Evolutionary conservation across 2,113 vertebrate species (phyloP).

Genomic region (Pionites leucogaster): DNA sequence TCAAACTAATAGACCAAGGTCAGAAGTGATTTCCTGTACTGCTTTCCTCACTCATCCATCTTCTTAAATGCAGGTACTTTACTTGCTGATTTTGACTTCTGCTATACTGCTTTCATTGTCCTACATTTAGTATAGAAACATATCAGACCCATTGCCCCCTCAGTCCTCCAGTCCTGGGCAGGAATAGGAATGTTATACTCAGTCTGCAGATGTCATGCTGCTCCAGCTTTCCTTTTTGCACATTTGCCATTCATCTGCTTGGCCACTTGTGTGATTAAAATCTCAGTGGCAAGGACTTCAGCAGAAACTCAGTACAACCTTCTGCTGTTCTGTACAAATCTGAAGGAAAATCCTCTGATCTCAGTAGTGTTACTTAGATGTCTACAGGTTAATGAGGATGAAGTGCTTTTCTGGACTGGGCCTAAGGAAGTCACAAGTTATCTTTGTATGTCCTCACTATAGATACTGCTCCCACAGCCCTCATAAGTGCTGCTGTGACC

Average conservation of each 20-base stretch:
- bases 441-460: background rate
- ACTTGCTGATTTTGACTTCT: background rate
- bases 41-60: background rate
- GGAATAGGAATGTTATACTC: rapidly evolving
- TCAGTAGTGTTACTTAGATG: too few relatives aligned
- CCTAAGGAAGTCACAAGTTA: background rate
- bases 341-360: background rate
- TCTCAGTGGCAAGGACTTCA: rapidly evolving
- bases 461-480: rapidly evolving
- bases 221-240: background rate
- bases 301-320: background rate
- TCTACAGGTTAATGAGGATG: background rate
- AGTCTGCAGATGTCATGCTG: rapidly evolving
- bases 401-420: background rate
- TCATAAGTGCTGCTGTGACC: rapidly evolving
- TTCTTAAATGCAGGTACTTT: background rate
- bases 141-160: rapidly evolving
- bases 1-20: background rate
- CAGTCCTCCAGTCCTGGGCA: too few relatives aligned
- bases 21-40: background rate
- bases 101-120: background rate
- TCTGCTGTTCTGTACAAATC: background rate
- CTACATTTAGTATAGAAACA: rapidly evolving
- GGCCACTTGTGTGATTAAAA: rapidly evolving
- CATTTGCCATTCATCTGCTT: background rate